phyloP scores from a whole-genome alignment of 2,888 invertebrate genomes.

The Drosophila melanosoma region DNA sequence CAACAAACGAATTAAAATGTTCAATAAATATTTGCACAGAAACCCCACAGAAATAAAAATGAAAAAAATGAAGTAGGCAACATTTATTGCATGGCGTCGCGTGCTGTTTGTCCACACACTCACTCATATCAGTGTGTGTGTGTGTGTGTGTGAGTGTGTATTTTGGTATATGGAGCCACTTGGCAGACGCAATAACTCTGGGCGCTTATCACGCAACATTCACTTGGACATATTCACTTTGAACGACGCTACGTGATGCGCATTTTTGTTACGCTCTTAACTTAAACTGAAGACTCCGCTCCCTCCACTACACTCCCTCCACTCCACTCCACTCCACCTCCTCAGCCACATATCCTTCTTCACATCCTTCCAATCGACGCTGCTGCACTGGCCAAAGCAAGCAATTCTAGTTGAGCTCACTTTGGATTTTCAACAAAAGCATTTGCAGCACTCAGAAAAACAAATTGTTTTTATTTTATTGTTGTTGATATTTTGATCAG shows the following conservation, averaged over 20 bases:
- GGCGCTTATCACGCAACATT: constrained; percentile 65
- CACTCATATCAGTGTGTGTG: not conserved
- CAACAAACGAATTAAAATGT: constrained; percentile 85
- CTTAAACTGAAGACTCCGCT: constrained; percentile 26
- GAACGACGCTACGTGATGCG: constrained; percentile 84
- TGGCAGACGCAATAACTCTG: constrained; percentile 71
- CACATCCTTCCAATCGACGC: not conserved
- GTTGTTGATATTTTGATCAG: not conserved
- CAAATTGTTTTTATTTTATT: not conserved
- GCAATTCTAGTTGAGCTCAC: constrained; percentile 6
- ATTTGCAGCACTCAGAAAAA: constrained; percentile 30
- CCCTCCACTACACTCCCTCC: not conserved
- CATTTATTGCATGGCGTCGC: constrained; percentile 55
- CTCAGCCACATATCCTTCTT: not conserved
- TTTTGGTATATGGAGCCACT: constrained; percentile 44
- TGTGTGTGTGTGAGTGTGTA: constrained; percentile 12
- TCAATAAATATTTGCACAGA: constrained; percentile 84
- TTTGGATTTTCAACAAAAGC: not conserved
- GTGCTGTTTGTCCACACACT: constrained; percentile 18
- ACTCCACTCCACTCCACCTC: not conserved
- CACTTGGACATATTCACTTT: constrained; percentile 82
- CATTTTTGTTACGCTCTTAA: constrained; percentile 83
- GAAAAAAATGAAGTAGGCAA: constrained; percentile 52
- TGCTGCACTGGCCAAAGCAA: constrained; percentile 1
- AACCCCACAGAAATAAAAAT: constrained; percentile 21